Base-by-base conservation (phyloP, 2,888 invertebrate genomes). In the Merodon equestris region DNA sequence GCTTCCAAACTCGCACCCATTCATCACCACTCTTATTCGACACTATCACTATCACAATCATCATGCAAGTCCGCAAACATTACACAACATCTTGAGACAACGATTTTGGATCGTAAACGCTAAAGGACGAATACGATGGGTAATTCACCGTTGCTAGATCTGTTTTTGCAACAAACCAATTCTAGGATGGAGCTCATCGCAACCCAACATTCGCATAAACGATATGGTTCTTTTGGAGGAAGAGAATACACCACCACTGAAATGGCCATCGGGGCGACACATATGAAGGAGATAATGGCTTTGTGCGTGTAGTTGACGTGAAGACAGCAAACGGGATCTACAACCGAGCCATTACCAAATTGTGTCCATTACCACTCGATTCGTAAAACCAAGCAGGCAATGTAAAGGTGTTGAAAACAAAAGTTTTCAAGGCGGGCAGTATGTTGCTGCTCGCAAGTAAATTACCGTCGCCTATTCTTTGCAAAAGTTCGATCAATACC, bases 361-460 rank as follows among this genome's bases (percentile, higher is more conserved):
- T 56, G n/a, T 56, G 54, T 18, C 42, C 54, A 5, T 3, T 56
- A 19, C 40, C 40, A 40, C 40, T 9, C 40, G n/a, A 40, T 3
- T 10, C n/a, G 27, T 27, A 27, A 10, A 40, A 40, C 40, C 1
- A 40, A 40, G 3, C 40, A n/a, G 10, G n/a, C 10, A 40, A 7
- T 40, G 12, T n/a, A 40, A 18, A 56, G 9, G 1, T n/a, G 4
- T 56, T 56, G 45, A 44, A 45, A 44, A 27, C 45, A 57, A 10
- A 27, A 44, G 57, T 44, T 57, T 57, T 57, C 57, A 57, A 57
- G 57, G 57, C 45, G 56, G 57, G 57, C 57, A 57, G 57, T 57
- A 57, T 57, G 57, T 57, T 57, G 57, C 57, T 57, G 1, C 14
- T 57, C 40, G 27, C 27, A 27, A 27, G 3, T 27, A 27, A 7